Base-by-base conservation (phyloP, 2,797 vertebrate genomes). In the Sebastes cheni region DNA sequence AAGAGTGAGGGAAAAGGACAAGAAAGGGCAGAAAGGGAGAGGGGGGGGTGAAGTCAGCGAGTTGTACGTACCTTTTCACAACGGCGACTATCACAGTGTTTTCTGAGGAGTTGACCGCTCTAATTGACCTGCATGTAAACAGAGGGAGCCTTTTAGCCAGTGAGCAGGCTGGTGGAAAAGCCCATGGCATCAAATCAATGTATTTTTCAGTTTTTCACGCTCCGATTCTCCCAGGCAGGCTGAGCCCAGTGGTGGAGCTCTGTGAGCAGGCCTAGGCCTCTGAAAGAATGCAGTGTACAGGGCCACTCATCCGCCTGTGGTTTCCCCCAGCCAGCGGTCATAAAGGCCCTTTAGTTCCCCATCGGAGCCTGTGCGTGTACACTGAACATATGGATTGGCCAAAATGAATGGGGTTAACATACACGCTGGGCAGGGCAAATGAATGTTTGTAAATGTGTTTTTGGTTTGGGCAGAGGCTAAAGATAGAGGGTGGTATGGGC, bases 21-120 rank as follows among this genome's bases (percentile, higher is more conserved):
- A 50, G 10, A 67, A 73, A 46, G 60, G n/a, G 34, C 20, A 67
- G 72, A 64, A 62, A 50, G 6, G 4, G n/a, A 5, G 14, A 10
- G 16, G n/a, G 6, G 6, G 27, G 18, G 59, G 58, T 3, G 39
- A 42, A 42, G 10, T 50, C 61, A 27, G 22, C 0, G 6, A 68
- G 72, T 58, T 50, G 72, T 65, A 88, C 91, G 6, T 97, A 99
- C 98, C 97, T 98, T 95, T 97, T 96, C 90, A 99, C 97, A 87
- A 99, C 98, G 84, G 97, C 98, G 92, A 99, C 95, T 91, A 99
- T 98, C 93, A 99, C 97, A 94, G 98, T 97, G 90, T 99, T 97
- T 97, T 99, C 97, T 92, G 98, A 97, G 85, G 95, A 95, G 94
- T 96, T 96, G 36, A 94, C 96, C 89, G 96, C 96, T 96, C 97